These are phyloP conservation scores for Ciconia nigra DNA, from an alignment of 2,797 vertebrate species.

Conservation along the genomic window DNA sequence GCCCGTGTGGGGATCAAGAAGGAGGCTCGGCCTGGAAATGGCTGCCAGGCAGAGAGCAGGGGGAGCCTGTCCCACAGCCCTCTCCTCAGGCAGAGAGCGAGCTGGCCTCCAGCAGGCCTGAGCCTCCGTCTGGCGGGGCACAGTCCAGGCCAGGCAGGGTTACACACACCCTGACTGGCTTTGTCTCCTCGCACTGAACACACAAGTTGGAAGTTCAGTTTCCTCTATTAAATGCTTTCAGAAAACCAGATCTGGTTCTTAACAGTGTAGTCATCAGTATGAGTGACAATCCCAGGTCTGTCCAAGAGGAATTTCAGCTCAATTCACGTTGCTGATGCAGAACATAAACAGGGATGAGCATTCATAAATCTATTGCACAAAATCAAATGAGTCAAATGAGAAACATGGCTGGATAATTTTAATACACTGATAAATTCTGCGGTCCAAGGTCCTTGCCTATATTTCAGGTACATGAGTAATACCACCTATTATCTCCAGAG, in stretches of 20 bases:
- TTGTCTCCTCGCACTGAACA: background rate
- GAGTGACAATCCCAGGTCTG: background rate
- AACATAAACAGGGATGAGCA: background rate
- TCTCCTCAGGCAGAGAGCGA: background rate
- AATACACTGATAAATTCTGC: background rate
- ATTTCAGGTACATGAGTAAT: background rate
- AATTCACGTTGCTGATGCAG: background rate
- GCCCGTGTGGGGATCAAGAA: background rate
- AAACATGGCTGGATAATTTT: background rate
- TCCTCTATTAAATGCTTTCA: background rate
- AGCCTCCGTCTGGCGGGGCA: fast-evolving
- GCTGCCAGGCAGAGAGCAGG: background rate
- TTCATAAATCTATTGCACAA: background rate
- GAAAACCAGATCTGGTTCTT: background rate
- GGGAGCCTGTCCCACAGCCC: background rate
- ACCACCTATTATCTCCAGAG: background rate
- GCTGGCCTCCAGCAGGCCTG: background rate
- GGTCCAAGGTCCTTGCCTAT: background rate
- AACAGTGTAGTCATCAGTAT: background rate
- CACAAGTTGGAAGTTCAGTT: background rate
- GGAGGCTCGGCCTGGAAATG: background rate
- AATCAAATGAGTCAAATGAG: background rate
- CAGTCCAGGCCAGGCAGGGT: too few relatives aligned
- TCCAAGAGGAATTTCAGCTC: background rate
- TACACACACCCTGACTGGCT: background rate